Conservation (phyloP, 2,113 vertebrate species). For the western clawed frog (Xenopus tropicalis) region DNA sequence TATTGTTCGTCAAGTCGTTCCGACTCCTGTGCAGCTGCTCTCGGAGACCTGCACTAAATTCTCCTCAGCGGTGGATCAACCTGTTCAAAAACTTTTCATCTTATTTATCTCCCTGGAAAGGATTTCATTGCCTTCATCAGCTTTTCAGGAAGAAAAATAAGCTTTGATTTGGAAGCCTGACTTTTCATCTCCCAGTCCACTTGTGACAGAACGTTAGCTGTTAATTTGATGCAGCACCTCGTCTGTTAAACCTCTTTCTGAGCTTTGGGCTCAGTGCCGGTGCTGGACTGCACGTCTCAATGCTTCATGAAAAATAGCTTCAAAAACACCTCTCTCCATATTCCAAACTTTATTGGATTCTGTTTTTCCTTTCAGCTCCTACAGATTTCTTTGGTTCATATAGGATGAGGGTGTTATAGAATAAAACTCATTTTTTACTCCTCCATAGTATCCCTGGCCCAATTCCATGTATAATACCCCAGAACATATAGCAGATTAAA, state of each 20-base stretch:
- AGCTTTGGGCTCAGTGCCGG: slow-evolving; percentile 41
- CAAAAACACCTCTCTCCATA: background rate
- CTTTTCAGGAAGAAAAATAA: slow-evolving; percentile 42
- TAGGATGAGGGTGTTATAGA: too few species aligned
- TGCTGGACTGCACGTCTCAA: slow-evolving; percentile 51
- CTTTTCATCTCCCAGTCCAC: slow-evolving; percentile 52
- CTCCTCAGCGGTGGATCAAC: slow-evolving; percentile 57
- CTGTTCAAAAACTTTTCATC: slow-evolving; percentile 63
- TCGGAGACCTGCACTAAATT: slow-evolving; percentile 55
- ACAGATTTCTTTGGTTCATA: too few species aligned
- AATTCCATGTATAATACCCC: too few species aligned
- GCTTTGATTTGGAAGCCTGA: slow-evolving; percentile 46
- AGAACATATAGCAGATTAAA: too few species aligned
- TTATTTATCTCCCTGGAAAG: slow-evolving; percentile 53
- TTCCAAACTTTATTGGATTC: too few species aligned
- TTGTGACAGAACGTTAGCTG: slow-evolving; percentile 38
- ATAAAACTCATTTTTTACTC: too few species aligned
- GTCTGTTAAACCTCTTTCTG: slow-evolving; percentile 53
- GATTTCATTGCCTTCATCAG: slow-evolving; percentile 51
- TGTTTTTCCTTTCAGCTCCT: too few species aligned
- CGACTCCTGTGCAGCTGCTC: slow-evolving; percentile 52
- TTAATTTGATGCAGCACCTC: slow-evolving; percentile 49
- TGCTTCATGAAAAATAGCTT: slow-evolving; percentile 48
- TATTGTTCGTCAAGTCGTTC: slow-evolving; percentile 53
- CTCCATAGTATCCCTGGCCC: too few species aligned